Conservation (phyloP, 2,888 invertebrate species). For the Caenorhabditis wallacei region DNA sequence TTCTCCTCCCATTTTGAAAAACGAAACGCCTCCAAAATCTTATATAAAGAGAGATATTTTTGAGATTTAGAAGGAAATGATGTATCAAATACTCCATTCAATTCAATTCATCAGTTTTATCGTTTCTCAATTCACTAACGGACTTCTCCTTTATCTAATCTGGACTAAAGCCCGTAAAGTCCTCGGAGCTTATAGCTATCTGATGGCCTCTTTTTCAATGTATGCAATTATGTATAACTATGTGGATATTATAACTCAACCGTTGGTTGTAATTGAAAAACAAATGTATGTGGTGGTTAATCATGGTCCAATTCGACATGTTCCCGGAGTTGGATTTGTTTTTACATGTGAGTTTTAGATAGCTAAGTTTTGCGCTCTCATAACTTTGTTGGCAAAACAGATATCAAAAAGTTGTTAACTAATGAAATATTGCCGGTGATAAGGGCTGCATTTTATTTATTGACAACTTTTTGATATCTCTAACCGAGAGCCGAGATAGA, state of each 20-base stretch:
- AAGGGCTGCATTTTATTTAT: too few species aligned
- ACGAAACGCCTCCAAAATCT: neutral
- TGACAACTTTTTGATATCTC: too few species aligned
- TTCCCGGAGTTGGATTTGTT: conserved; percentile 33
- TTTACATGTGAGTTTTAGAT: conserved; percentile 48
- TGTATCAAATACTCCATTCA: conserved; percentile 30
- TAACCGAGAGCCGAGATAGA: too few species aligned
- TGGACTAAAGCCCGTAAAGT: conserved; percentile 51
- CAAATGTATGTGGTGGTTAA: conserved; percentile 54
- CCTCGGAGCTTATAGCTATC: conserved; percentile 34
- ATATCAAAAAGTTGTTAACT: too few species aligned
- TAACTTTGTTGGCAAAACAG: too few species aligned
- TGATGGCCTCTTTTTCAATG: conserved; percentile 44
- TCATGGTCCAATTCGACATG: conserved; percentile 40
- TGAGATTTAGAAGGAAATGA: too few species aligned
- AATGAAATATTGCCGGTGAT: too few species aligned
- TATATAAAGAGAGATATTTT: conserved; percentile 31
- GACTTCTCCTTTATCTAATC: conserved; percentile 30
- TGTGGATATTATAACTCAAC: conserved; percentile 48
- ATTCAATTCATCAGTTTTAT: conserved; percentile 36
- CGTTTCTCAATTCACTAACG: conserved; percentile 43
- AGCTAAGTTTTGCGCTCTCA: neutral
- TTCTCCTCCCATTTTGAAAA: neutral
- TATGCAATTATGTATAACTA: conserved; percentile 53
- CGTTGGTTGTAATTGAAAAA: conserved; percentile 40